Evolutionary conservation across 2,888 invertebrate genomes (phyloP).

Genomic region (Aethes cnicana): DNA sequence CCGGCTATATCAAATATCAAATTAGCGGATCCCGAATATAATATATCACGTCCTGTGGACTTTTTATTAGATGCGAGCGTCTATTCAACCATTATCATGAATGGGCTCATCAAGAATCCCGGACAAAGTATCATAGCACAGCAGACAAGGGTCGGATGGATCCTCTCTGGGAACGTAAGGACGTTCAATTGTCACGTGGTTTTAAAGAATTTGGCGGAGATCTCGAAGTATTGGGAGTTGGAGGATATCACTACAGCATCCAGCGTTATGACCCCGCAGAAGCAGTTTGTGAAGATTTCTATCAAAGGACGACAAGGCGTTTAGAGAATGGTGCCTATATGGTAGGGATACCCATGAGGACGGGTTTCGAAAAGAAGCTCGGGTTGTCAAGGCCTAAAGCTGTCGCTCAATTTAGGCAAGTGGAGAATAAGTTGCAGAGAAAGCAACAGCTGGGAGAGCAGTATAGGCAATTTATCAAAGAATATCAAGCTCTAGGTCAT

Average conservation of each 20-base stretch:
- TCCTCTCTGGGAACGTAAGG: slow-evolving; percentile 27
- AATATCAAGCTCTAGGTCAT: slow-evolving; percentile 9
- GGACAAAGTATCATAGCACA: slow-evolving; percentile 23
- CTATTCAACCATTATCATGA: slow-evolving; percentile 15
- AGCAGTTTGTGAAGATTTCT: slow-evolving; percentile 8
- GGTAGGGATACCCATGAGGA: slow-evolving; percentile 12
- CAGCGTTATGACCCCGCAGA: background rate
- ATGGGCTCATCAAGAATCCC: slow-evolving; percentile 25
- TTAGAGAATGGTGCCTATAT: slow-evolving; percentile 4
- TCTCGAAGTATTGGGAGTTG: slow-evolving; percentile 14
- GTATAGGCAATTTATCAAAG: slow-evolving; percentile 16
- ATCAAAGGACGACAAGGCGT: slow-evolving; percentile 6
- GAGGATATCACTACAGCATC: slow-evolving; percentile 4
- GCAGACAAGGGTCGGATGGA: slow-evolving; percentile 20
- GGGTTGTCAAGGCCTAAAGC: slow-evolving; percentile 1
- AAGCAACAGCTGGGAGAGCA: no score
- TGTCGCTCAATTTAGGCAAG: no score
- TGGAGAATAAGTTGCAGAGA: no score
- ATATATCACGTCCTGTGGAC: slow-evolving; percentile 12
- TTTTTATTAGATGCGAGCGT: slow-evolving; percentile 13
- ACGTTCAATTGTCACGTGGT: slow-evolving; percentile 27
- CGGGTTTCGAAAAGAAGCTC: background rate
- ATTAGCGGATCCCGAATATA: slow-evolving; percentile 34
- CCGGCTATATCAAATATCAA: slow-evolving; percentile 29
- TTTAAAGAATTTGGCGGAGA: slow-evolving; percentile 14